phyloP scores from a whole-genome alignment of 2,797 vertebrate genomes.

The Fistularia commersonii region DNA sequence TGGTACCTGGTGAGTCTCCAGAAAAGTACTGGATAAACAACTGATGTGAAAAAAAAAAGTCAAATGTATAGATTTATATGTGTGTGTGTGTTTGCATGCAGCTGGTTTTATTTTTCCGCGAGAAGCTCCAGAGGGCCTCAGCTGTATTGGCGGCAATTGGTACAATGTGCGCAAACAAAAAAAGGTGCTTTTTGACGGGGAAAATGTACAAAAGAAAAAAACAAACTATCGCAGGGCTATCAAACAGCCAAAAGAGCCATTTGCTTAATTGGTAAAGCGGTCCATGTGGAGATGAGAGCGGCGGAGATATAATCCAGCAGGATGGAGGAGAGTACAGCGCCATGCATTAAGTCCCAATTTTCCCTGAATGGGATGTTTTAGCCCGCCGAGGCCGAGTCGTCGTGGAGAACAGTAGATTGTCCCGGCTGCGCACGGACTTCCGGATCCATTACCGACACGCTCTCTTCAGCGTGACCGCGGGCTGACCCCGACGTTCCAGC shows the following conservation, averaged over 20 bases:
- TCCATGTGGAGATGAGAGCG: constrained; percentile 42
- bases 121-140: constrained; percentile 6
- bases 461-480: constrained; percentile 16
- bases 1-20: constrained; percentile 92
- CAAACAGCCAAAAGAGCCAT: constrained; percentile 56
- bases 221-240: constrained; percentile 21
- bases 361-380: constrained; percentile 48
- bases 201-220: constrained; percentile 3
- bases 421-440: constrained; percentile 35
- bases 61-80: not conserved
- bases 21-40: not conserved
- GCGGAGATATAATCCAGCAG: constrained; percentile 55
- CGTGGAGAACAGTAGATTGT: constrained; percentile 23
- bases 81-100: constrained; percentile 17
- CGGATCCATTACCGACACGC: constrained; percentile 26
- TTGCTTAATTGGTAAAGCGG: constrained; percentile 64
- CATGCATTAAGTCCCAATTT: constrained; percentile 58
- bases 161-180: not conserved
- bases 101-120: constrained; percentile 14
- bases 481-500: constrained; percentile 1
- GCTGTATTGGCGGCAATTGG: not conserved
- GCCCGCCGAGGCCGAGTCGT: constrained; percentile 29
- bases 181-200: not conserved
- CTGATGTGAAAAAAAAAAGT: not conserved
- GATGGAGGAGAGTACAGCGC: constrained; percentile 43